Evolutionary conservation across 53 echinoderm and acorn worm species (phyloP).

Genomic region (Luidia sarsii): DNA sequence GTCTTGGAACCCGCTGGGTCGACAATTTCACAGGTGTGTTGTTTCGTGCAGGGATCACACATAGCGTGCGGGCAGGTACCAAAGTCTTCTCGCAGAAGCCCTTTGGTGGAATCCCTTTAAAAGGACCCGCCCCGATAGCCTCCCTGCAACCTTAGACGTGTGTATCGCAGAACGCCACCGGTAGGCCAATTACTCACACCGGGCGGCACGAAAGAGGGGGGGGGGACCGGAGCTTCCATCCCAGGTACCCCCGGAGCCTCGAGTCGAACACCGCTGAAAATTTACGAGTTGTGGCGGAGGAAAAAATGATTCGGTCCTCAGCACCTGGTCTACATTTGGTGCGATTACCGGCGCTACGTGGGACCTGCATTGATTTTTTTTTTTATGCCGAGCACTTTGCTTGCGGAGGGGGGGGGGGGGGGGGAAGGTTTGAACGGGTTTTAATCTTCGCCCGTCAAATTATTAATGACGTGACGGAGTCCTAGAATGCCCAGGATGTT

Average conservation of each 20-base stretch:
- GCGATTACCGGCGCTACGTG: constrained; percentile 26
- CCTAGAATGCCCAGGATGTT: too few species aligned
- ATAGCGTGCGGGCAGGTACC: too few species aligned
- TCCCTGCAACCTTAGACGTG: constrained; percentile 24
- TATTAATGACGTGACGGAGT: too few species aligned
- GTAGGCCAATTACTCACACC: constrained; percentile 6
- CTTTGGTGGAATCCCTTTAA: too few species aligned
- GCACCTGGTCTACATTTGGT: constrained; percentile 28
- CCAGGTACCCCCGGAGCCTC: neutral
- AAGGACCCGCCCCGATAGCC: neutral
- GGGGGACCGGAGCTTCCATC: neutral
- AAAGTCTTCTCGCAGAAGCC: too few species aligned
- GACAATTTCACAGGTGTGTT: too few species aligned
- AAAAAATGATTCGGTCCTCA: constrained; percentile 31
- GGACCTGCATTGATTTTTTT: neutral
- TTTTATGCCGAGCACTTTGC: too few species aligned
- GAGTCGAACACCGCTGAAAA: neutral
- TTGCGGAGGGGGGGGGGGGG: too few species aligned
- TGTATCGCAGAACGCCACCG: neutral
- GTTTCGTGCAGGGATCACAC: too few species aligned
- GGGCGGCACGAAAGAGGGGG: constrained; percentile 10
- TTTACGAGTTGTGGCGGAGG: constrained; percentile 8
- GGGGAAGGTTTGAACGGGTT: too few species aligned
- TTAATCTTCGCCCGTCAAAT: too few species aligned
- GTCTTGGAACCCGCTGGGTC: too few species aligned